phyloP scores from a whole-genome alignment of 2,113 vertebrate species.

The Limnothrissa miodon region DNA sequence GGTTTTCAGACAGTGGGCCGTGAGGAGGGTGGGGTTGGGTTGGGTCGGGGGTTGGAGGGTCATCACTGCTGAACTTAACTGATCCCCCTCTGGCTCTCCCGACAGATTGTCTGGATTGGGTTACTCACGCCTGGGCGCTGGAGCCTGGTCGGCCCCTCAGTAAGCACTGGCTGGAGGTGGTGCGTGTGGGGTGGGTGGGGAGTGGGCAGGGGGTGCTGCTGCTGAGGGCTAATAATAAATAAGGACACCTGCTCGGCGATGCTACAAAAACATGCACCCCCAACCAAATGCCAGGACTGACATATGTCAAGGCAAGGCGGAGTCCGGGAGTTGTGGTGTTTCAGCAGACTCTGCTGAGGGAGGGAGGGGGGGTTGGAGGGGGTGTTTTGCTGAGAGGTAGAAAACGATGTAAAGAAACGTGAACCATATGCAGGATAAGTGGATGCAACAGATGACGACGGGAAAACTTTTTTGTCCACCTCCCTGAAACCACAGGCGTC shows the following conservation, averaged over 20 bases:
- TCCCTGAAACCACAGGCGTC: conserved; percentile 5
- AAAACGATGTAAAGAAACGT: conserved; percentile 5
- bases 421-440: not conserved
- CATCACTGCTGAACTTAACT: not conserved
- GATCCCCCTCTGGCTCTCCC: not conserved
- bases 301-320: conserved; percentile 31
- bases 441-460: not conserved
- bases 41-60: not conserved
- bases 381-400: not conserved
- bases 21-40: not conserved
- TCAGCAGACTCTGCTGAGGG: not conserved
- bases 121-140: conserved; percentile 9
- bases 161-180: not conserved
- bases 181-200: not conserved
- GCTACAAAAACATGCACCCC: conserved; percentile 27
- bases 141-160: conserved; percentile 3
- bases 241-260: conserved; percentile 33
- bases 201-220: not conserved
- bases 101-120: conserved; percentile 31
- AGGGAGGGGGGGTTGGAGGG: too few relatives aligned
- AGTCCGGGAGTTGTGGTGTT: not conserved
- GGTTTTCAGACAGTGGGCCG: not conserved
- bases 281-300: conserved; percentile 27
- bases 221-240: conserved; percentile 33
- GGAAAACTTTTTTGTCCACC: not conserved